phyloP scores from a whole-genome alignment of 2,888 invertebrate genomes.

The Cantharis rufa region DNA sequence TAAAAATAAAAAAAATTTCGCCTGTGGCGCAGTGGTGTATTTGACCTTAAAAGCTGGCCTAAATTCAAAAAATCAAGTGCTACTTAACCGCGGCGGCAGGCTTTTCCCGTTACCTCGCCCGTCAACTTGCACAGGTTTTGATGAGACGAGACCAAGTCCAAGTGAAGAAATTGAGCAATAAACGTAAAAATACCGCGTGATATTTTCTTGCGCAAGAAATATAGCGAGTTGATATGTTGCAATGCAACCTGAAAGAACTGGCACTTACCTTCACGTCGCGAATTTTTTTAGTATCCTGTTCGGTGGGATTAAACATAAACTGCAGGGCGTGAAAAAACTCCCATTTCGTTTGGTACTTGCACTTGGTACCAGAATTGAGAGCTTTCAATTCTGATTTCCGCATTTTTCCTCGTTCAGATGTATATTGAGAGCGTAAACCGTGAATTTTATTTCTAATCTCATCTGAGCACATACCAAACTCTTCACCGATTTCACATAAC shows the following conservation, averaged over 20 bases:
- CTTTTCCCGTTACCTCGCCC: too few species aligned
- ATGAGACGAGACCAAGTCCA: too few species aligned
- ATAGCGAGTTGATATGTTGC: not conserved
- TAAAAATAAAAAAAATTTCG: too few species aligned
- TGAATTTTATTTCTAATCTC: not conserved
- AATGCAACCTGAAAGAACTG: not conserved
- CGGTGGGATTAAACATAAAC: not conserved
- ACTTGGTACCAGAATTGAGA: not conserved
- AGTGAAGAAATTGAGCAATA: too few species aligned
- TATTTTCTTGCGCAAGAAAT: not conserved
- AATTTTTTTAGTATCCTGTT: not conserved
- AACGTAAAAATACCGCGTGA: too few species aligned
- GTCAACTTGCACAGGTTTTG: too few species aligned
- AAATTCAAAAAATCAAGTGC: too few species aligned
- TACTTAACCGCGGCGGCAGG: too few species aligned
- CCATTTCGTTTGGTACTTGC: not conserved
- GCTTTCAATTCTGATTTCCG: not conserved
- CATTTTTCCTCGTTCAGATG: not conserved
- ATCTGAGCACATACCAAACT: not conserved
- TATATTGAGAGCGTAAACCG: not conserved
- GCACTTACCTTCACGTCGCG: not conserved
- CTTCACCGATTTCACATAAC: not conserved
- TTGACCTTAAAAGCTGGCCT: too few species aligned
- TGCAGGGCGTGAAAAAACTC: not conserved
- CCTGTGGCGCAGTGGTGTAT: too few species aligned